Conservation (phyloP, 2,888 invertebrate species). For the Euplagia quadripunctaria region DNA sequence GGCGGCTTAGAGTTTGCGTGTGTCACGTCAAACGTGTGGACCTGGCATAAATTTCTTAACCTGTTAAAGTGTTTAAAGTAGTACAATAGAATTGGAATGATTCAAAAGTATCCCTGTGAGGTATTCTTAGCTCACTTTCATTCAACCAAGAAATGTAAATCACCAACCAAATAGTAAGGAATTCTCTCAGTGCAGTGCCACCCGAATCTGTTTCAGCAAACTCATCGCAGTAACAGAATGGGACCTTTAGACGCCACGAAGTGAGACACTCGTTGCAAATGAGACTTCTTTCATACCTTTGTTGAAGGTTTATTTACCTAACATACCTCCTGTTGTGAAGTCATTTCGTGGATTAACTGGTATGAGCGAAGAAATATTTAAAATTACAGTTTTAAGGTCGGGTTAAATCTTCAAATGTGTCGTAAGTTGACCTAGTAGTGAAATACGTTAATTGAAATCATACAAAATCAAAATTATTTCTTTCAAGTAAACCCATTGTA, state of each 20-base stretch:
- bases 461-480: too few species aligned
- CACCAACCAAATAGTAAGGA: slow-evolving; percentile 39
- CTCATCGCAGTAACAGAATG: slow-evolving; percentile 74
- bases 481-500: too few species aligned
- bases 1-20: too few species aligned
- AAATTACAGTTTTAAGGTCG: slow-evolving; percentile 5
- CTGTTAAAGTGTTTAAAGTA: too few species aligned
- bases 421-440: not conserved
- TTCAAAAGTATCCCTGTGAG: not conserved
- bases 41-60: too few species aligned
- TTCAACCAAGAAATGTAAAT: slow-evolving; percentile 41
- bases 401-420: not conserved
- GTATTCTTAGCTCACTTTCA: not conserved
- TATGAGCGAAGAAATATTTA: slow-evolving; percentile 9
- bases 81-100: too few species aligned
- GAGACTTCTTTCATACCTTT: slow-evolving; percentile 74
- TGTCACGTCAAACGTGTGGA: too few species aligned
- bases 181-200: slow-evolving; percentile 49
- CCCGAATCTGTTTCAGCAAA: slow-evolving; percentile 58
- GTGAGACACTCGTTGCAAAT: slow-evolving; percentile 72
- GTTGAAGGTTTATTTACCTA: slow-evolving; percentile 66
- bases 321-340: slow-evolving; percentile 48
- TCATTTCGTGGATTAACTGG: slow-evolving; percentile 50
- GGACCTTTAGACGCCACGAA: slow-evolving; percentile 62
- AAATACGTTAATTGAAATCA: not conserved